phyloP scores from a whole-genome alignment of 2,888 invertebrate species.

The Microplitis manilae region DNA sequence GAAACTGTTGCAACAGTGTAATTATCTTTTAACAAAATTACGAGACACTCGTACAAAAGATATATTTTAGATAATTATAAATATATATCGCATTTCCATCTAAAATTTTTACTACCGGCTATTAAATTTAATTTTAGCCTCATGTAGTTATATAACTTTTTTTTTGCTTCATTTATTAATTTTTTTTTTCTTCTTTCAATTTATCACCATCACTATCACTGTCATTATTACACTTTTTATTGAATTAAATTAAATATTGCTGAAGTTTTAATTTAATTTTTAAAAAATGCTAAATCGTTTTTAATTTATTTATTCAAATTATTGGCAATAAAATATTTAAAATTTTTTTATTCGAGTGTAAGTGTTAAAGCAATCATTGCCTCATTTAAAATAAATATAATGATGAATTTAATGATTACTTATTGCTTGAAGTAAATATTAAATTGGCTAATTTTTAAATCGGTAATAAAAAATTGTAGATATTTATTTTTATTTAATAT shows the following conservation, averaged over 20 bases:
- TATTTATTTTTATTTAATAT: neutral
- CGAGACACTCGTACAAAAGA: slow-evolving; percentile 13
- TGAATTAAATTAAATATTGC: neutral
- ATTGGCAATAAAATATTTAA: neutral
- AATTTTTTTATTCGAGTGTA: neutral
- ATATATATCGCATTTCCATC: slow-evolving; percentile 10
- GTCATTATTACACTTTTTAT: neutral
- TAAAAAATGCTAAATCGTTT: too few species aligned
- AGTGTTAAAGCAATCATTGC: neutral
- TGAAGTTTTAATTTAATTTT: neutral
- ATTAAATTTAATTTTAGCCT: slow-evolving; percentile 1
- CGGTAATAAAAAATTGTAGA: neutral
- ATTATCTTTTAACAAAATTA: slow-evolving; percentile 22
- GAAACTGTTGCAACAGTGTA: slow-evolving; percentile 23
- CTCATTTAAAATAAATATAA: neutral
- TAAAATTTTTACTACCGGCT: neutral
- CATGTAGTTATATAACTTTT: neutral
- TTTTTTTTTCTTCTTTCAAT: neutral
- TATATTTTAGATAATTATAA: slow-evolving; percentile 18
- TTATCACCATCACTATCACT: neutral
- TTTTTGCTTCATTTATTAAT: neutral
- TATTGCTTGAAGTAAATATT: neutral
- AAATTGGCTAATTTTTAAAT: neutral
- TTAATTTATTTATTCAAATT: too few species aligned
- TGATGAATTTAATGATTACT: neutral